Base-by-base conservation (phyloP, 2,797 vertebrate genomes). In the Squalus acanthias region DNA sequence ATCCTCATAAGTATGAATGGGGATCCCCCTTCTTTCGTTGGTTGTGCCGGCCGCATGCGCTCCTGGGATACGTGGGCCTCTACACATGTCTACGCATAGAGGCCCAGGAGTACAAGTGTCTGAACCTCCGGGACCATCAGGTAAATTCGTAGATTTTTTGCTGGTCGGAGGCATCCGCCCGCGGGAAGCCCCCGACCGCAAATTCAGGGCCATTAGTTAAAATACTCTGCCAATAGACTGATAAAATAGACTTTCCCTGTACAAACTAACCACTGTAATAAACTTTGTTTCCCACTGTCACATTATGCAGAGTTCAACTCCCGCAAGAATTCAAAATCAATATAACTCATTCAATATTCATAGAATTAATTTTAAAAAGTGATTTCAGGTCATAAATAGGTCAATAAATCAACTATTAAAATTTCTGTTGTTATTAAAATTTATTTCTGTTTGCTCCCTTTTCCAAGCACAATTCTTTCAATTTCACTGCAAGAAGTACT, bases 261-360 rank as follows among this genome's bases (percentile, higher is more conserved):
- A 88, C n/a, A 63, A 92, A 92, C 53, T 65, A 92, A 65, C 82
- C 39, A 39, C 57, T 65, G 60, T n/a, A 63, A 93, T 67, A 93
- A 93, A 93, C 33, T 12, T 9, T 39, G 63, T 20, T 12, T 22
- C 60, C 26, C 60, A 3, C 63, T 39, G 33, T 93, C 33, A 93
- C 91, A 67, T 93, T 67, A 67, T 93, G 60, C 33, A 67, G 29
- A 33, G 91, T 39, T 69, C 22, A 67, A 67, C 63, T 39, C 91
- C 50, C 53, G 1, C n/a, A 93, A 26, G 91, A 93, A 93, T 93
- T 67, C 60, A 93, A 65, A 93, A 93, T 93, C 91, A 93, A 93
- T 93, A 69, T 22, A 39, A 67, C 29, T 8, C 60, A 67, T 93
- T 93, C n/a, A 53, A 95, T 53, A 53, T 95, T 72, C 46, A 95